Evolutionary conservation across 2,888 invertebrate species (phyloP).

Genomic region (Nowickia ferox): DNA sequence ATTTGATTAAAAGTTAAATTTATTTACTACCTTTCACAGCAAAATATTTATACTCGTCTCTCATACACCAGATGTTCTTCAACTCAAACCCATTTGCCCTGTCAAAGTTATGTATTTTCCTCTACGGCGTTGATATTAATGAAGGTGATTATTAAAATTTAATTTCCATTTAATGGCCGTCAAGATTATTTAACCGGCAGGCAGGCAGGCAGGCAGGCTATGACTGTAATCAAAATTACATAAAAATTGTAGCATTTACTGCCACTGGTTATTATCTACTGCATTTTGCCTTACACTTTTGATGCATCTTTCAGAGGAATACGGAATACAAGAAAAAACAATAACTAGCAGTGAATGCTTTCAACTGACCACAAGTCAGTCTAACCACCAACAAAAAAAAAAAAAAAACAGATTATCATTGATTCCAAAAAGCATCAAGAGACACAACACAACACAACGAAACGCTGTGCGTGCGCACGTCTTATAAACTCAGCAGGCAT

Average conservation of each 20-base stretch:
- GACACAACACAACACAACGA: neutral
- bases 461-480: conserved; percentile 40
- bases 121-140: conserved; percentile 32
- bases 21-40: neutral
- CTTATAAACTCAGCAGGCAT: conserved; percentile 64
- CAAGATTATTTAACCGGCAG: conserved; percentile 65
- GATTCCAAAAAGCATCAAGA: conserved; percentile 18
- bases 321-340: neutral
- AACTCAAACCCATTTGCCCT: neutral
- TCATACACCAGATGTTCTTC: neutral
- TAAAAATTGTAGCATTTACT: conserved; percentile 62
- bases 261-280: conserved; percentile 63
- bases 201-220: neutral
- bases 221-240: conserved; percentile 67
- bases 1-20: neutral
- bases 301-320: neutral
- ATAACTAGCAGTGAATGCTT: neutral
- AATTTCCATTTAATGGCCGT: conserved; percentile 59
- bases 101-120: neutral
- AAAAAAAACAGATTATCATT: conserved; percentile 25
- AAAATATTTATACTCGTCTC: neutral
- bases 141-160: conserved; percentile 68
- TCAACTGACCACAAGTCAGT: conserved; percentile 25
- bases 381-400: conserved; percentile 28
- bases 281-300: neutral